A percentile compares a stretch with the other conserved stretches of the same genome.
These are phyloP conservation scores for Drosophila antonietae DNA, from an alignment of 2,888 invertebrate species.

Conservation along the genomic window DNA sequence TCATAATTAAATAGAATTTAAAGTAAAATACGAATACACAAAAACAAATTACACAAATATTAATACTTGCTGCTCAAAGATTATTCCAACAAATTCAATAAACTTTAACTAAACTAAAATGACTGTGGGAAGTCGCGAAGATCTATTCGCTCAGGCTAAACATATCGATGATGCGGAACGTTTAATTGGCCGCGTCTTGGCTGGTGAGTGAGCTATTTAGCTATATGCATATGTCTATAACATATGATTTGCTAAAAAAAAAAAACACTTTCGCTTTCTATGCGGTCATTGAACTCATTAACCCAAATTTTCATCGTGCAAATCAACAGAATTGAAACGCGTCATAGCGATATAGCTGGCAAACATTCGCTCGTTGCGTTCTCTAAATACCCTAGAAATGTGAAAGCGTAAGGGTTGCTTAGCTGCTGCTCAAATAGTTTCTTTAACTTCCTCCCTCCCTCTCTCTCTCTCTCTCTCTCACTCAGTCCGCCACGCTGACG, in stretches of 20 bases:
- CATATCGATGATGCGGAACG: constrained; percentile 84
- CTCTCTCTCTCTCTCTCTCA: background rate
- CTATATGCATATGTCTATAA: background rate
- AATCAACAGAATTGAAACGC: constrained; percentile 37
- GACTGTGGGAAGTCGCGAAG: constrained; percentile 84
- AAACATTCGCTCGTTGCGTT: background rate
- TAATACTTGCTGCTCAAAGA: constrained; percentile 1
- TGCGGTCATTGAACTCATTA: constrained; percentile 82
- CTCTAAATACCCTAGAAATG: background rate
- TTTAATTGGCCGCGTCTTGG: constrained; percentile 83
- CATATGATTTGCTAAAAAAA: constrained; percentile 7
- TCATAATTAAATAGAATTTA: constrained; percentile 1
- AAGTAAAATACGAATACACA: constrained; percentile 1
- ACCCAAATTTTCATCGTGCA: constrained; percentile 71
- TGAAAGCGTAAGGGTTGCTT: background rate
- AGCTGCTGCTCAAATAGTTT: no score
- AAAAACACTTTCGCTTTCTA: constrained; percentile 53
- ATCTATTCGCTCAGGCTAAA: constrained; percentile 83
- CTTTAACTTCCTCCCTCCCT: no score
- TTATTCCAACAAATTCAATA: background rate
- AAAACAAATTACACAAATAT: constrained; percentile 5
- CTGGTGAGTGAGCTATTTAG: constrained; percentile 79
- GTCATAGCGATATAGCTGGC: constrained; percentile 30
- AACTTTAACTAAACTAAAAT: constrained; percentile 55
- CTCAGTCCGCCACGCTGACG: constrained; percentile 9